Base-by-base conservation (phyloP, 2,888 invertebrate genomes). In the Drosophila pseudotakahashii region DNA sequence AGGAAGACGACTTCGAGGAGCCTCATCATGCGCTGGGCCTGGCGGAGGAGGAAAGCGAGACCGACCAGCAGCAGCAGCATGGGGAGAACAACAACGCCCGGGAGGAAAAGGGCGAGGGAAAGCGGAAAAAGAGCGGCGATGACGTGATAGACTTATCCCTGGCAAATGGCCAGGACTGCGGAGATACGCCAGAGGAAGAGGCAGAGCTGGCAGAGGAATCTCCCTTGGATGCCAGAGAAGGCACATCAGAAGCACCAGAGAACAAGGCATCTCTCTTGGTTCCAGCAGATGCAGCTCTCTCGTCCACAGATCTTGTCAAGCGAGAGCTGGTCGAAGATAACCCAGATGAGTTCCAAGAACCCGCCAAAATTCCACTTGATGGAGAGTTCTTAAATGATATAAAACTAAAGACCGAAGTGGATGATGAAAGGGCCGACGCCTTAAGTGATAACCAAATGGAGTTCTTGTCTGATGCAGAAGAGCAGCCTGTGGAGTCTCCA, bases 1-100 rank as follows among this genome's bases (percentile, higher is more conserved):
- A 77, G 48, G 77, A 74, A 50, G 77, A 82, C 51, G 78, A 88
- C 60, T 76, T 59, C 62, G 73, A 82, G 52, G 74, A 81, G 10
- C 44, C 68, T 51, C 50, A 62, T 45, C 52, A 59, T 62, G 66
- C 59, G 66, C 66, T 73, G 63, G 61, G 62, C 54, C 41, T 68
- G 77, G 69, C 75, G 73, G 50, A 72, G 63, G 73, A 69, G 76
- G 60, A 68, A 41, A 71, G 14, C 68, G 26, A 44, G 44, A 55
- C n/a, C 6, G 13, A 34, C 26, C 26, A 26, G 26, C 26, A 26
- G 26, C n/a, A n/a, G n/a, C 45, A 45, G 14, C 30, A 47, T 23
- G 10, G 13, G 13, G 36, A 52, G 2, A 58, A 59, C 39, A 62
- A 47, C 16, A 62, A 62, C 34, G 39, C 16, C 32, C 23, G 9